Evolutionary conservation across 2,113 vertebrate genomes (phyloP).

Genomic region (Rana temporaria): DNA sequence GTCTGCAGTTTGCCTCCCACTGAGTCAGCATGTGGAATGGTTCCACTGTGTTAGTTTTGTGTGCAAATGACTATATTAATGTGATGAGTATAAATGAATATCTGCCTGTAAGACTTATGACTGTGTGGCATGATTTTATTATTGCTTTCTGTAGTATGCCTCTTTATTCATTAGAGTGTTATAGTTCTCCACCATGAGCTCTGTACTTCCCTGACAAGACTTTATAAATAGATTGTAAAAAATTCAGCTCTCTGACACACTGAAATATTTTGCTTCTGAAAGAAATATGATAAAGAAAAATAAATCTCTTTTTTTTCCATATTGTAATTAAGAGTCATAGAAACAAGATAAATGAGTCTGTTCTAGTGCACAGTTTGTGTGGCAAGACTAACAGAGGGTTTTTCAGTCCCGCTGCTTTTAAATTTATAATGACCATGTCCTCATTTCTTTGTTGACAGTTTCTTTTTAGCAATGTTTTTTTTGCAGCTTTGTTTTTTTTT

Average conservation of each 20-base stretch:
- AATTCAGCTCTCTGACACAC: not conserved
- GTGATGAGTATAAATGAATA: not conserved
- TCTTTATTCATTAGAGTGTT: constrained; percentile 17
- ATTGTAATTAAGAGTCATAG: constrained; percentile 1
- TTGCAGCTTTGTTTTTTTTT: not conserved
- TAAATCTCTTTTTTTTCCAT: not conserved
- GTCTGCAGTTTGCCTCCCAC: not conserved
- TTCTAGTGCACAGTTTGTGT: constrained; percentile 10
- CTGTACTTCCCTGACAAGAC: not conserved
- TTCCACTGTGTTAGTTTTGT: not conserved
- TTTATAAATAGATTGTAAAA: not conserved
- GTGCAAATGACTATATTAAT: constrained; percentile 3
- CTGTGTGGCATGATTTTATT: not conserved
- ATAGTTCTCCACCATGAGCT: not conserved
- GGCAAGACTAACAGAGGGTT: constrained; percentile 11
- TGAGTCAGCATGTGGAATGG: not conserved
- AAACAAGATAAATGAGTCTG: not conserved
- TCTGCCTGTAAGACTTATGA: constrained; percentile 7
- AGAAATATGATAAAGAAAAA: not conserved
- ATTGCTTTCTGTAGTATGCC: not conserved
- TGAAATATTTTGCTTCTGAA: not conserved
- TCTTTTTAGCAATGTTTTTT: not conserved
- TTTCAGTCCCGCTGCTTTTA: constrained; percentile 18
- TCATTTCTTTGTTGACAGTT: constrained; percentile 29
- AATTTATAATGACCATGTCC: constrained; percentile 36